Percentiles rank a stretch among this genome's conserved stretches.
Conservation (phyloP, 2,113 vertebrate species). For the Ariopsis seemanni region DNA sequence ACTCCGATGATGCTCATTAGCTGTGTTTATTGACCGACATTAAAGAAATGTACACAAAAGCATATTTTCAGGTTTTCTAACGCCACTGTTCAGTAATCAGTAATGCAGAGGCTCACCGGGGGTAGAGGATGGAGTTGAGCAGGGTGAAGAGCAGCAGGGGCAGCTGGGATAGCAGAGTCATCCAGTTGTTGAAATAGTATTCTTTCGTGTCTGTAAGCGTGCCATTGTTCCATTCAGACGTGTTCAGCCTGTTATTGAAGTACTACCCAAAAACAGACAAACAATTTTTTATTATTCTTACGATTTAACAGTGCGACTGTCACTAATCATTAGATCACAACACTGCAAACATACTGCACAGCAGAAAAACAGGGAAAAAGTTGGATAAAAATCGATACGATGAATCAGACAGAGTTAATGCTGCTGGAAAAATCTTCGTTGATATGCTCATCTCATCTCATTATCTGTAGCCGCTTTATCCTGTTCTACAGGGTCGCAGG, state of each 20-base stretch:
- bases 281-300: neutral
- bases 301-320: neutral
- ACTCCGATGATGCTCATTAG: too few relatives aligned
- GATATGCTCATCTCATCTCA: neutral
- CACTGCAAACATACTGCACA: neutral
- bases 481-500: too few relatives aligned
- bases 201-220: conserved; percentile 55
- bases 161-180: conserved; percentile 86
- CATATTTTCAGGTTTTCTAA: neutral
- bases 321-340: too few relatives aligned
- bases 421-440: neutral
- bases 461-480: too few relatives aligned
- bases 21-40: too few relatives aligned
- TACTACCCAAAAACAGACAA: conserved; percentile 69
- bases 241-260: conserved; percentile 76
- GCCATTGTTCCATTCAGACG: conserved; percentile 57
- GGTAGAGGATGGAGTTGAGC: conserved; percentile 88
- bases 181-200: conserved; percentile 88
- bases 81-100: neutral
- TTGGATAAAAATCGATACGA: neutral
- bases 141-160: conserved; percentile 86
- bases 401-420: too few relatives aligned
- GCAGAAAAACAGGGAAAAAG: neutral
- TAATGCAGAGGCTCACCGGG: conserved; percentile 71
- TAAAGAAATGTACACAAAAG: too few relatives aligned